A percentile compares a stretch with the other conserved stretches of the same genome.
phyloP scores from a whole-genome alignment of 2,888 invertebrate species.

The Pterostichus niger region DNA sequence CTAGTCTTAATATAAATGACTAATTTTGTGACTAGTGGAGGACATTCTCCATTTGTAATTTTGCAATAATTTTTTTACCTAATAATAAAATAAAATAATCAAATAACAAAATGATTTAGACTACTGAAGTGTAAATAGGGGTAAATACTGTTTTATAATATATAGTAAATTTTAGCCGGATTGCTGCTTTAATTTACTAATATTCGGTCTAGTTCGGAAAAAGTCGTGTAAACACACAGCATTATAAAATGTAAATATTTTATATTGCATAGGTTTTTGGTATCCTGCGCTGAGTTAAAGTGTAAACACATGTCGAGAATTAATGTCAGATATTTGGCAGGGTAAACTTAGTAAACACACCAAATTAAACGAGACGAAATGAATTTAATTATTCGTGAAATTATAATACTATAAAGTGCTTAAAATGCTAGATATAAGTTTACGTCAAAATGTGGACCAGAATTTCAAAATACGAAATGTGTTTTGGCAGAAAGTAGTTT shows the following conservation, averaged over 20 bases:
- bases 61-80: too few relatives aligned
- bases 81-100: too few relatives aligned
- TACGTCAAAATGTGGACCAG: neutral
- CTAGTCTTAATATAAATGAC: too few relatives aligned
- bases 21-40: too few relatives aligned
- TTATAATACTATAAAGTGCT: constrained; percentile 33
- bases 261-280: constrained; percentile 26
- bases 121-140: too few relatives aligned
- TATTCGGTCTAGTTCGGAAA: neutral
- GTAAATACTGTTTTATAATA: too few relatives aligned
- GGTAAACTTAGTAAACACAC: constrained; percentile 56
- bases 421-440: neutral
- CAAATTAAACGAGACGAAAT: constrained; percentile 51
- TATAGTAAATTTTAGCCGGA: too few relatives aligned
- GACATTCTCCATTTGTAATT: too few relatives aligned
- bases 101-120: too few relatives aligned
- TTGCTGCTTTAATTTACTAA: too few relatives aligned
- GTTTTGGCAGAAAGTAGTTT: neutral
- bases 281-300: constrained; percentile 32
- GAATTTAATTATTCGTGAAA: constrained; percentile 49
- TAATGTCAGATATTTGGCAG: constrained; percentile 58
- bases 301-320: constrained; percentile 59
- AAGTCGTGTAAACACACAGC: neutral
- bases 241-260: constrained; percentile 29
- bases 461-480: neutral